A percentile compares a stretch with the other conserved stretches of the same genome.
phyloP scores from a whole-genome alignment of 2,113 vertebrate genomes.

The Probosciger aterrimus region DNA sequence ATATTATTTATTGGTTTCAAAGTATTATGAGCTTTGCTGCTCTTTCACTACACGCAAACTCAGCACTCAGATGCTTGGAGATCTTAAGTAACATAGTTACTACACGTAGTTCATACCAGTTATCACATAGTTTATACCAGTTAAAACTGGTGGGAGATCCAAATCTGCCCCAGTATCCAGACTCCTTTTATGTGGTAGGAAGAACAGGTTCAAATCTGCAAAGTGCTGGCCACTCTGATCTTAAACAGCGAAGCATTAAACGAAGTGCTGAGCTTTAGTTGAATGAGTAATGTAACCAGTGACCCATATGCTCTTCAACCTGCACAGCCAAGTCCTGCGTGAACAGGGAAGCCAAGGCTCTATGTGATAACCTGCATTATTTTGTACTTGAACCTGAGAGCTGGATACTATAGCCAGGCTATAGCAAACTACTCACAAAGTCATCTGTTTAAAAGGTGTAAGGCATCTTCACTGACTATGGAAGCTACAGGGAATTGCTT shows the following conservation, averaged over 20 bases:
- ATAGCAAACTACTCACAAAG: background rate
- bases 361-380: background rate
- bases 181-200: conserved; percentile 1
- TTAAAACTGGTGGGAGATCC: conserved; percentile 19
- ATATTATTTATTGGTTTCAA: background rate
- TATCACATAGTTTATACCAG: background rate
- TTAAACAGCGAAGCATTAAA: background rate
- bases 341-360: background rate
- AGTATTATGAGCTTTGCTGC: background rate
- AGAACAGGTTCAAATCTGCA: conserved; percentile 34
- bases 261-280: background rate
- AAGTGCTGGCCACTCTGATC: background rate
- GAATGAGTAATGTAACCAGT: background rate
- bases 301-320: background rate
- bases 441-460: background rate
- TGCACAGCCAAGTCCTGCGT: background rate
- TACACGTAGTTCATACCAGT: background rate
- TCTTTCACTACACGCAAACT: background rate
- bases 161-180: background rate
- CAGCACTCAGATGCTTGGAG: background rate
- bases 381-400: background rate
- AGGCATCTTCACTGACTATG: background rate
- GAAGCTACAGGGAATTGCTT: background rate
- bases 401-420: background rate
- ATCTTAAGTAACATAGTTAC: background rate